Conservation (phyloP, 1,140 invertebrate genomes). For the Zaprionus inermis region DNA sequence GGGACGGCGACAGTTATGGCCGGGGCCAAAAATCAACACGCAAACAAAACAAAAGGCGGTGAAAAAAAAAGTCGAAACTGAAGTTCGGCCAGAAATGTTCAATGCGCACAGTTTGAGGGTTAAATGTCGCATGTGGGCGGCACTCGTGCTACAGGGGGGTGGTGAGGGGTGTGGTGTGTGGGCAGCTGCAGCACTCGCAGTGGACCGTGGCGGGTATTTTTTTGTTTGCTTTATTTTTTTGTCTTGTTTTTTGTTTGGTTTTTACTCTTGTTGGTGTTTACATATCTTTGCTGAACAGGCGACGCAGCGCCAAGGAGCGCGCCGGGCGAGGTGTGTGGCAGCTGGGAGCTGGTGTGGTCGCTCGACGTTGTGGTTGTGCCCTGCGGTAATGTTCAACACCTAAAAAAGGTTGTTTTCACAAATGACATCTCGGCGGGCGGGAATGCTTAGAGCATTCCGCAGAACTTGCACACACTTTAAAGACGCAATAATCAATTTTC, state of each 20-base stretch:
- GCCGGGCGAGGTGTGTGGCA: conserved; percentile 32
- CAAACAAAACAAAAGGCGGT: conserved; percentile 44
- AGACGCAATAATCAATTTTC: too few species aligned
- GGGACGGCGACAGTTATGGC: conserved; percentile 60
- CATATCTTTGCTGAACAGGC: conserved; percentile 77
- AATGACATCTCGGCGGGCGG: conserved; percentile 31
- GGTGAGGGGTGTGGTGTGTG: conserved; percentile 25
- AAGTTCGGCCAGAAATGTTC: conserved; percentile 56
- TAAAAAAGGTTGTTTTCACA: conserved; percentile 63
- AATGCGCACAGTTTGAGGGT: conserved; percentile 70
- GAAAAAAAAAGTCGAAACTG: conserved; percentile 29
- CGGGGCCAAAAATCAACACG: conserved; percentile 78
- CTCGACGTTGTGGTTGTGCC: conserved; percentile 54
- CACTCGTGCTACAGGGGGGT: conserved; percentile 9
- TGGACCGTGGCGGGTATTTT: conserved; percentile 63
- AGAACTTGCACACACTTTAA: background rate
- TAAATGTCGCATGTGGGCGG: conserved; percentile 75
- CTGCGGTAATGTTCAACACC: conserved; percentile 79
- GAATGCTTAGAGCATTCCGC: background rate
- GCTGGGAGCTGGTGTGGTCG: conserved; percentile 6
- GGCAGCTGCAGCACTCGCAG: conserved; percentile 50
- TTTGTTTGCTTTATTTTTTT: conserved; percentile 22
- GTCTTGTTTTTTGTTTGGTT: conserved; percentile 19
- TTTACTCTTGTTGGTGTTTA: conserved; percentile 52
- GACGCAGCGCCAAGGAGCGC: conserved; percentile 44